Evolutionary conservation across 2,797 vertebrate genomes (phyloP).

Genomic region (Somateria mollissima): DNA sequence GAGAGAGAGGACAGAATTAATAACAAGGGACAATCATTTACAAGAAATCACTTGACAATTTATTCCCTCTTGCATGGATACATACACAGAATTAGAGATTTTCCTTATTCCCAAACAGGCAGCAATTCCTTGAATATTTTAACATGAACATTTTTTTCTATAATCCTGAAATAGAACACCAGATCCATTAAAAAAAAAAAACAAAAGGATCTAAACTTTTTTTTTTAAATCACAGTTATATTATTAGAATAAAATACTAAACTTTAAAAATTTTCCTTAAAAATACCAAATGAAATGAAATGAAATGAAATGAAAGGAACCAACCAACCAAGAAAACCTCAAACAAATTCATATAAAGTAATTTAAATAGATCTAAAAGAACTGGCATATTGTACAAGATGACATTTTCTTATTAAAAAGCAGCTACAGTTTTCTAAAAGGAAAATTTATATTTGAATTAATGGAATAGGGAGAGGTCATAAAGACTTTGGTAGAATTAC

Average conservation of each 20-base stretch:
- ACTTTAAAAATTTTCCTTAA: not conserved
- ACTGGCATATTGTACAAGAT: not conserved
- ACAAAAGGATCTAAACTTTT: not conserved
- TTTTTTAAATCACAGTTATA: not conserved
- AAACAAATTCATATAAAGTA: not conserved
- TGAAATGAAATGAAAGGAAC: not conserved
- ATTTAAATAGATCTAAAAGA: not conserved
- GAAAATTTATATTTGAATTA: conserved; percentile 26
- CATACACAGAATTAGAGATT: not conserved
- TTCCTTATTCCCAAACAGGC: not conserved
- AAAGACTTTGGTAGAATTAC: conserved; percentile 48
- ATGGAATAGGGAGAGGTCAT: not conserved
- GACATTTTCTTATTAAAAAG: conserved; percentile 11
- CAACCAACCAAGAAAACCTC: not conserved
- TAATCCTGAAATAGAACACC: not conserved
- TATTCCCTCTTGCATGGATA: not conserved
- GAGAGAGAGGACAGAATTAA: not conserved
- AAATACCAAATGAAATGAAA: too few species aligned
- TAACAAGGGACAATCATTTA: not conserved
- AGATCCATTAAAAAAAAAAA: not conserved
- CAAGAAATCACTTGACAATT: not conserved
- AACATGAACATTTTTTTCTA: not conserved
- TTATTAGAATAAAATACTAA: not conserved
- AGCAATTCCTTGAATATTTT: not conserved
- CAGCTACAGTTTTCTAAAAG: not conserved